Evolutionary conservation across 2,797 vertebrate species (phyloP).

Genomic region (Rhadinocentrus ornatus): DNA sequence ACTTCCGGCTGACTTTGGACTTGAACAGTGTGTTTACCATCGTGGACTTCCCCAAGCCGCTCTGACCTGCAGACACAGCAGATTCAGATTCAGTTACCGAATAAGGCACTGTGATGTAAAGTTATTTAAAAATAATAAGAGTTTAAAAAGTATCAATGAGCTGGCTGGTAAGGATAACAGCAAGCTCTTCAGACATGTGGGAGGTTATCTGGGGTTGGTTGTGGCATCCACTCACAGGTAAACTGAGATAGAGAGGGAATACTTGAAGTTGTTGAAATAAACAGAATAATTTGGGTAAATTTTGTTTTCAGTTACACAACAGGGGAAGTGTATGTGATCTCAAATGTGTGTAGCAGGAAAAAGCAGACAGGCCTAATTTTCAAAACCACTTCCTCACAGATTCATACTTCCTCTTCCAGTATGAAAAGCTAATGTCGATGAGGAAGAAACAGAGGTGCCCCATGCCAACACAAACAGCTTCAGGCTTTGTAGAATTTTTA

Average conservation of each 20-base stretch:
- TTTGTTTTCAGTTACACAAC: slow-evolving; percentile 31
- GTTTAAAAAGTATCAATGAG: no score
- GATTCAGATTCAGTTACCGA: not conserved
- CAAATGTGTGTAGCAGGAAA: slow-evolving; percentile 7
- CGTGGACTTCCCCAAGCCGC: slow-evolving; percentile 94
- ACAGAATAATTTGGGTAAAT: not conserved
- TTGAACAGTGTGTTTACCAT: slow-evolving; percentile 97
- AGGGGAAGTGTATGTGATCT: slow-evolving; percentile 4
- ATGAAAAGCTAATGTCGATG: slow-evolving; percentile 1
- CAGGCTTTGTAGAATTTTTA: no score
- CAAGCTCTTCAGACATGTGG: not conserved
- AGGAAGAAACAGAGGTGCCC: not conserved
- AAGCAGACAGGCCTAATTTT: slow-evolving; percentile 4
- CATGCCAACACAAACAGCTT: not conserved
- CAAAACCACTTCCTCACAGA: slow-evolving; percentile 58
- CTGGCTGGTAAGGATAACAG: no score
- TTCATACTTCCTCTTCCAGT: slow-evolving; percentile 46
- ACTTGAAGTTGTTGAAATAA: not conserved
- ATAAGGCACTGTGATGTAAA: no score
- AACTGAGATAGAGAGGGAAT: not conserved
- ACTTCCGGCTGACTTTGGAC: slow-evolving; percentile 92
- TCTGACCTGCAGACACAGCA: slow-evolving; percentile 86
- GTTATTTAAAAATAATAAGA: no score
- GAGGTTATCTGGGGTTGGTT: no score
- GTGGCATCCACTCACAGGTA: not conserved